These are phyloP conservation scores for Acrobasis consociella DNA, from an alignment of 2,888 invertebrate genomes.

Conservation along the genomic window DNA sequence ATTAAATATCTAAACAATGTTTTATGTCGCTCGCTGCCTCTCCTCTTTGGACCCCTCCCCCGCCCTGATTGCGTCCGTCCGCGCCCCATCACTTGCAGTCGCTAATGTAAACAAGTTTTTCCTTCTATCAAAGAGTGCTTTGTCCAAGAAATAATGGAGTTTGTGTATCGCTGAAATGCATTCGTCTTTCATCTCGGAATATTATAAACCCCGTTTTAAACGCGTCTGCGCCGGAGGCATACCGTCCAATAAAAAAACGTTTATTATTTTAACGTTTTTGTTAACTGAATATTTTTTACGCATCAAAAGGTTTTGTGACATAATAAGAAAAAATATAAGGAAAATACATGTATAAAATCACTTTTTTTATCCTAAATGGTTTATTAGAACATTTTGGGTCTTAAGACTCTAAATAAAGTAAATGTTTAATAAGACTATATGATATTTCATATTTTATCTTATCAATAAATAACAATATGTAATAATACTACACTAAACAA, in stretches of 20 bases:
- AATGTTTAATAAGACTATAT: too few species aligned
- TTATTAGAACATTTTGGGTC: too few species aligned
- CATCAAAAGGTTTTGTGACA: too few species aligned
- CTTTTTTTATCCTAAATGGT: too few species aligned
- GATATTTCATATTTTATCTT: too few species aligned
- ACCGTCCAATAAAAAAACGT: neutral
- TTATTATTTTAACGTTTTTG: too few species aligned
- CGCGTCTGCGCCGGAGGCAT: neutral
- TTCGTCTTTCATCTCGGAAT: conserved; percentile 23
- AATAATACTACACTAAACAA: too few species aligned
- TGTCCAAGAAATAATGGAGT: conserved; percentile 59
- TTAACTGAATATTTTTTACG: too few species aligned
- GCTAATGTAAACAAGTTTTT: conserved; percentile 66
- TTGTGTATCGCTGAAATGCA: conserved; percentile 39
- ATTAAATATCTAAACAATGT: neutral
- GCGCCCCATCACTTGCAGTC: conserved; percentile 60
- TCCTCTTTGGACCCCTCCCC: conserved; percentile 26
- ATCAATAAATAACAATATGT: too few species aligned
- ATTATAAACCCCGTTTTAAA: conserved; percentile 17
- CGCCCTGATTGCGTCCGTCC: conserved; percentile 50
- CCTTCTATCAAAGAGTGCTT: conserved; percentile 60
- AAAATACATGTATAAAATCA: too few species aligned
- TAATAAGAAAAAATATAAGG: too few species aligned
- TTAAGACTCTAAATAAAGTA: too few species aligned
- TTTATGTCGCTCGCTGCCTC: conserved; percentile 29